phyloP scores from a whole-genome alignment of 2,113 vertebrate genomes.

The Neopipo cinnamomea region DNA sequence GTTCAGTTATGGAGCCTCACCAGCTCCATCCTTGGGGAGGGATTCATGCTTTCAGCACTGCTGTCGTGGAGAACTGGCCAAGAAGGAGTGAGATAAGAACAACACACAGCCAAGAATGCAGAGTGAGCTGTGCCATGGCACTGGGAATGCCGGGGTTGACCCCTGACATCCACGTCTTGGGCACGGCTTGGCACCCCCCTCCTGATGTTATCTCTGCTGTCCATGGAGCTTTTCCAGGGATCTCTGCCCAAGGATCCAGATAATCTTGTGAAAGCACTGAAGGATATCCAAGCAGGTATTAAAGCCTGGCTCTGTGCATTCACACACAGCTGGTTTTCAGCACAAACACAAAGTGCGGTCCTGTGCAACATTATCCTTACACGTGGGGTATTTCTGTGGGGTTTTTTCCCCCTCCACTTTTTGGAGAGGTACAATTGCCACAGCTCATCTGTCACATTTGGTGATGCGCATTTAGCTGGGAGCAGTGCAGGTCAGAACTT shows the following conservation, averaged over 20 bases:
- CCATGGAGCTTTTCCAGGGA: not conserved
- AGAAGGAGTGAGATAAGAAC: not conserved
- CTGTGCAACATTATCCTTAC: fast-evolving
- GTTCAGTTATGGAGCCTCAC: constrained; percentile 3
- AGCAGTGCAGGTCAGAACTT: not conserved
- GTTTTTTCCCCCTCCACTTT: fast-evolving
- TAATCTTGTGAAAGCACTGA: fast-evolving
- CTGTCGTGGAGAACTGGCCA: not conserved
- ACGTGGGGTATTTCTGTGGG: fast-evolving
- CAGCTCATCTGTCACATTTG: fast-evolving
- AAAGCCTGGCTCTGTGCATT: not conserved
- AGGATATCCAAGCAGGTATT: not conserved
- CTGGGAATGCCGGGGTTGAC: fast-evolving
- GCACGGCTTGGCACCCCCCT: not conserved
- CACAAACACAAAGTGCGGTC: not conserved
- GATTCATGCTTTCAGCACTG: not conserved
- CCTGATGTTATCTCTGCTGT: not conserved
- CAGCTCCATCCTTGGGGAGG: not conserved
- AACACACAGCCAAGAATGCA: not conserved
- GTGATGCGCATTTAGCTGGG: not conserved
- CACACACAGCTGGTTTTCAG: not conserved
- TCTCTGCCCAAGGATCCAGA: not conserved
- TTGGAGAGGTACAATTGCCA: not conserved
- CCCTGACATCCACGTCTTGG: fast-evolving
- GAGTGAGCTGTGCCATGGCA: fast-evolving